A percentile compares a stretch with the other conserved stretches of the same genome.
Conservation (phyloP, 1,140 invertebrate genomes). For the Drosophila funebris region DNA sequence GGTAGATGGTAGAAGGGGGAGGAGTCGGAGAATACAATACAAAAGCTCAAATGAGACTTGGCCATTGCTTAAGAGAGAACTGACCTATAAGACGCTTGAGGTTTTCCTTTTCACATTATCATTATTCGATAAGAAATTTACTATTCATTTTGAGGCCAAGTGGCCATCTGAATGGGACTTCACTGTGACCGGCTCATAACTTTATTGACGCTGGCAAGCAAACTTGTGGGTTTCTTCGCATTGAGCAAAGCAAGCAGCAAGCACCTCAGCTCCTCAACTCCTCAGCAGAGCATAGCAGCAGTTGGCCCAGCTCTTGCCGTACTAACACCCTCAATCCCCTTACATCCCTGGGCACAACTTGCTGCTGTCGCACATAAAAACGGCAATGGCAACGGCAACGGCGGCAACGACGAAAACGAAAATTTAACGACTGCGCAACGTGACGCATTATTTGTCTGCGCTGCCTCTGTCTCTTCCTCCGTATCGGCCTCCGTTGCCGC, state of each 20-base stretch:
- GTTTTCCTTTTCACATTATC: background rate
- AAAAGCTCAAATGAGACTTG: no score
- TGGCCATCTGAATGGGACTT: slow-evolving; percentile 42
- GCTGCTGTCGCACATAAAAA: slow-evolving; percentile 78
- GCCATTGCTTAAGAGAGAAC: background rate
- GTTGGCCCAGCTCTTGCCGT: slow-evolving; percentile 40
- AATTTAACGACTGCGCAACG: slow-evolving; percentile 81
- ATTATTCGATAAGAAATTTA: background rate
- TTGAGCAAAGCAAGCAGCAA: slow-evolving; percentile 48
- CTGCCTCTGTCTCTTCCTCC: slow-evolving; percentile 33
- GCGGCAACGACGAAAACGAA: slow-evolving; percentile 61
- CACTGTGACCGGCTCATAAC: slow-evolving; percentile 52
- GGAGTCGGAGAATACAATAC: no score
- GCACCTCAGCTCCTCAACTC: slow-evolving; percentile 51
- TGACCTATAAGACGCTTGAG: background rate
- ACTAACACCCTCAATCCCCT: slow-evolving; percentile 2
- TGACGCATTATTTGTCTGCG: slow-evolving; percentile 81
- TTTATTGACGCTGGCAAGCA: slow-evolving; percentile 54
- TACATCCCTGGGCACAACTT: slow-evolving; percentile 10
- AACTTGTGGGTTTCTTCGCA: slow-evolving; percentile 75
- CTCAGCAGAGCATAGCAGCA: slow-evolving; percentile 35
- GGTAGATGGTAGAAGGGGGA: no score
- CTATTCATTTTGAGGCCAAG: slow-evolving; percentile 30
- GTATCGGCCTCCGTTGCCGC: slow-evolving; percentile 20
- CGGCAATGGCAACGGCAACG: slow-evolving; percentile 48